phyloP scores from a whole-genome alignment of 2,888 invertebrate species.

The Drosophila paranaensis region DNA sequence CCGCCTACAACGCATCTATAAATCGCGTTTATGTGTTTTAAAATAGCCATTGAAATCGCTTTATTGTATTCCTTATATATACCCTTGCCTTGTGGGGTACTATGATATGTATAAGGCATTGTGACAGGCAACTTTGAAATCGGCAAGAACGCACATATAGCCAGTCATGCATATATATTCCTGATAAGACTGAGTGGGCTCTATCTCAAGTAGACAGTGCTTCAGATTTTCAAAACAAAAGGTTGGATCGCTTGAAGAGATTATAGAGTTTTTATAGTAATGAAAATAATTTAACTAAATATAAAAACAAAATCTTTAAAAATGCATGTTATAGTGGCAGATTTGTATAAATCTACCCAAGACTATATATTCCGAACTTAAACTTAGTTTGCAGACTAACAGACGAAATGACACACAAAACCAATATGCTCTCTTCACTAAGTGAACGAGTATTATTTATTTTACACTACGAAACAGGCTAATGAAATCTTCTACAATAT shows the following conservation, averaged over 20 bases:
- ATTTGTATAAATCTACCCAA: too few relatives aligned
- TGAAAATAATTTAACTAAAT: not conserved
- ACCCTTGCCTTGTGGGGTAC: conserved; percentile 10
- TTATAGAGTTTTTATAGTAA: not conserved
- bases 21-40: conserved; percentile 32
- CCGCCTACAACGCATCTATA: conserved; percentile 1
- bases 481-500: not conserved
- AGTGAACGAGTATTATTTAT: not conserved
- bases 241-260: not conserved
- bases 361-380: too few relatives aligned
- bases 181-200: not conserved
- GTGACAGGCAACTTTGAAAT: not conserved
- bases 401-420: not conserved
- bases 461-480: not conserved
- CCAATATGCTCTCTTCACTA: not conserved
- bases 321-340: too few relatives aligned
- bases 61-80: conserved; percentile 20
- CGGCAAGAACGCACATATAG: not conserved
- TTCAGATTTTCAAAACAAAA: not conserved
- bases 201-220: not conserved
- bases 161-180: not conserved
- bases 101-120: conserved; percentile 6
- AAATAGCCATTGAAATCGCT: conserved; percentile 28
- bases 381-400: too few relatives aligned
- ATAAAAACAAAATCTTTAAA: too few relatives aligned